Base-by-base conservation (phyloP, 2,888 invertebrate genomes). In the Hypselothyrea guttata region DNA sequence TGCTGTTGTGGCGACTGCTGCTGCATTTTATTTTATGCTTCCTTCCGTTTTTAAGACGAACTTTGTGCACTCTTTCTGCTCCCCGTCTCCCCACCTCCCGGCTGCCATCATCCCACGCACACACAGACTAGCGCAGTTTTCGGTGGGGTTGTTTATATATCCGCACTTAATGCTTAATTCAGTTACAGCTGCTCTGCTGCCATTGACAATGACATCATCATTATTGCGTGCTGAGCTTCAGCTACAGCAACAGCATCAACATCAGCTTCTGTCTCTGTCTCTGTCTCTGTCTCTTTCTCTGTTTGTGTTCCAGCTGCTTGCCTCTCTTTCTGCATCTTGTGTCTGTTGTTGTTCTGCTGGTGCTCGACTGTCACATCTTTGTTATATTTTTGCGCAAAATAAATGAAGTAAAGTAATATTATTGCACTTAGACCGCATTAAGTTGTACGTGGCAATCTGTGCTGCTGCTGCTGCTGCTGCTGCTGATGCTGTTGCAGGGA, bases 161-260 rank as follows among this genome's bases (percentile, higher is more conserved):
- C 82, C 86, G 85, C 86, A 83, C 83, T 83, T 83, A 83, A 86
- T 83, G 86, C 82, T 83, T 86, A 83, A 83, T 83, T 83, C 86
- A 82, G 78, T 79, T 79, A 85, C 84, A 79, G 75, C 86, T 86
- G 75, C 77, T 81, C 67, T 48, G 71, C 45, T 73, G 51, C 65
- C 82, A 86, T 88, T 88, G 87, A 88, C 88, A 88, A 88, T 88
- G 87, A 87, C 87, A 88, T 88, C 87, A 88, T 85, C 87, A 88
- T 86, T 85, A 88, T 84, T 78, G 87, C 75, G 71, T 85, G 71
- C 71, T 75, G 53, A 70, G 64, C 78, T 83, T 83, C 86, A 82
- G 78, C 85, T 79, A 85, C 84, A 79, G 75, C n/a, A n/a, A n/a
- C n/a, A 61, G 40, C 66, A 37, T 56, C 48, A 33, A 18, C 59